Percentiles rank a stretch among this genome's conserved stretches.
phyloP scores from a whole-genome alignment of 2,888 invertebrate species.

The Punctoribates punctum region DNA sequence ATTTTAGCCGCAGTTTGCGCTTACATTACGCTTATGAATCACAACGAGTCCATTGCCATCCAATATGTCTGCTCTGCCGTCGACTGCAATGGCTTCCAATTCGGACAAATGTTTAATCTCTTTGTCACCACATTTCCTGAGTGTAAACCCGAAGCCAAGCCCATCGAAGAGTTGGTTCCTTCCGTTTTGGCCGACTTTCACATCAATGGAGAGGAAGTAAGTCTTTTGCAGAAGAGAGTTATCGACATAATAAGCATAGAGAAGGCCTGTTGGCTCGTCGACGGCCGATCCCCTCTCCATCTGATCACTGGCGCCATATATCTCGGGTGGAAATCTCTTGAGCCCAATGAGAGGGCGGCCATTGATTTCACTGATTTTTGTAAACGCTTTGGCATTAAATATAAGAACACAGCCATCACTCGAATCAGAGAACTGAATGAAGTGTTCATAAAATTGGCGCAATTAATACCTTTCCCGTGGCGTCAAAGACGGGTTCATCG shows the following conservation, averaged over 20 bases:
- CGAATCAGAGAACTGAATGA: slow-evolving; percentile 21
- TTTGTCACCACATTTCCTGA: not conserved
- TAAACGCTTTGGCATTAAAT: not conserved
- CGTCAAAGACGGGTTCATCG: not conserved
- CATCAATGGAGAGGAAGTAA: not conserved
- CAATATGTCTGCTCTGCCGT: slow-evolving; percentile 12
- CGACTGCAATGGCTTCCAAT: slow-evolving; percentile 4
- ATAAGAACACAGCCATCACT: not conserved
- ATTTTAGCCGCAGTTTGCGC: slow-evolving; percentile 16
- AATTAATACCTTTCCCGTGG: not conserved
- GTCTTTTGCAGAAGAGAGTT: not conserved
- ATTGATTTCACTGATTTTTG: not conserved
- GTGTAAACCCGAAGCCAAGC: not conserved
- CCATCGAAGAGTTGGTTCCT: slow-evolving; percentile 30
- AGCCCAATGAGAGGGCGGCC: not conserved
- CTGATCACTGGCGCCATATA: slow-evolving; percentile 3
- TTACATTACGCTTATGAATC: not conserved
- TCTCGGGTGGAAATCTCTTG: not conserved
- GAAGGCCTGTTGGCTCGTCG: slow-evolving; percentile 32
- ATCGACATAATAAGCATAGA: slow-evolving; percentile 28
- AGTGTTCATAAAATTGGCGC: not conserved
- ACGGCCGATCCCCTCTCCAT: slow-evolving; percentile 12
- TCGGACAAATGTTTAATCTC: not conserved
- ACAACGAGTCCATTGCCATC: slow-evolving; percentile 17
- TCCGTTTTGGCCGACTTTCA: not conserved